A percentile compares a stretch with the other conserved stretches of the same genome.
phyloP scores from a whole-genome alignment of 2,113 vertebrate species.

The Riparia riparia region DNA sequence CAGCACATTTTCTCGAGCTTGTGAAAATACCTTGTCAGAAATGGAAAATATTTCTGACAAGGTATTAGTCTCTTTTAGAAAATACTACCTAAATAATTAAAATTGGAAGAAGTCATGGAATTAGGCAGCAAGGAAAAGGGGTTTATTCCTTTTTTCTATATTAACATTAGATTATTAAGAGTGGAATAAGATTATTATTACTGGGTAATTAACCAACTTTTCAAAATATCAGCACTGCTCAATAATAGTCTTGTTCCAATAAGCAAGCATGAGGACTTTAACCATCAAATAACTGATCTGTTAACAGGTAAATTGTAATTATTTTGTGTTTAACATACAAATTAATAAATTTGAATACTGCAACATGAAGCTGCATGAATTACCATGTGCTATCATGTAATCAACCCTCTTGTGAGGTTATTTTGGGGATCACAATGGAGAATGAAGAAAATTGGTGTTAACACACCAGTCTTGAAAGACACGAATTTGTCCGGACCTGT shows the following conservation, averaged over 20 bases:
- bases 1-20: not conserved
- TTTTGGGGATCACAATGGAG: not conserved
- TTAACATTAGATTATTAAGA: not conserved
- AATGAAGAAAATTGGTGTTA: not conserved
- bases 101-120: not conserved
- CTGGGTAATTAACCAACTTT: not conserved
- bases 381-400: not conserved
- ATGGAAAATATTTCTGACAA: not conserved
- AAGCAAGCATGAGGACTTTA: not conserved
- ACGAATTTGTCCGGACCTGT: not conserved
- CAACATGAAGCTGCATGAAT: not conserved
- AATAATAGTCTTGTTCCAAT: not conserved
- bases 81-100: conserved; percentile 18
- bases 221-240: not conserved
- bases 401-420: not conserved
- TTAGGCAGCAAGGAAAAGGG: not conserved
- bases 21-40: not conserved
- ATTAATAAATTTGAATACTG: not conserved
- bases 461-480: not conserved
- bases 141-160: not conserved
- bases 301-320: not conserved
- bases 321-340: not conserved
- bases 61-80: not conserved
- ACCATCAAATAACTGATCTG: not conserved
- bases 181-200: not conserved